These are phyloP conservation scores for Chromobotia macracanthus DNA, from an alignment of 2,797 vertebrate species.

Conservation along the genomic window DNA sequence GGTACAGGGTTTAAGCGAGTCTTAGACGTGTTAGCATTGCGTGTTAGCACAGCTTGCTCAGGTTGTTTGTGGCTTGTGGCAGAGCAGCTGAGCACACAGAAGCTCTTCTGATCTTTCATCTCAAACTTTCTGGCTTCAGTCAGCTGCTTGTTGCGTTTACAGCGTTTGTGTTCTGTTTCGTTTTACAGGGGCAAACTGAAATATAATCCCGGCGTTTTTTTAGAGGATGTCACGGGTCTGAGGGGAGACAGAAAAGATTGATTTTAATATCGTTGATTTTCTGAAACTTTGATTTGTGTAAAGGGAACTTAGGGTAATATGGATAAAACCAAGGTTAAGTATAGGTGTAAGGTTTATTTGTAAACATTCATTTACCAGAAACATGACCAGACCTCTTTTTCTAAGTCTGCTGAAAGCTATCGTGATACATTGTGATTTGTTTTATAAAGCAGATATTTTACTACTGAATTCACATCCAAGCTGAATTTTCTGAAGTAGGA, in stretches of 20 bases:
- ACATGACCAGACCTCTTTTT: not conserved
- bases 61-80: constrained; percentile 77
- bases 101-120: constrained; percentile 73
- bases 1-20: constrained; percentile 74
- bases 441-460: not conserved
- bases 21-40: constrained; percentile 82
- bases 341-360: not conserved
- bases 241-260: not conserved
- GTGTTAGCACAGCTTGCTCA: constrained; percentile 77
- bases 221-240: not conserved
- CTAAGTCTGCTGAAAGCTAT: not conserved
- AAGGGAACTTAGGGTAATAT: not conserved
- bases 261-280: not conserved
- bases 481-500: not conserved
- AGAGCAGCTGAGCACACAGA: constrained; percentile 82
- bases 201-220: not conserved
- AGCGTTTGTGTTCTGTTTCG: not conserved
- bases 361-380: not conserved
- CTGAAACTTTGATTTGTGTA: constrained; percentile 4
- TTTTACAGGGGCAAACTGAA: not conserved
- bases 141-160: not conserved
- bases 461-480: not conserved
- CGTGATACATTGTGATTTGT: not conserved
- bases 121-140: constrained; percentile 73
- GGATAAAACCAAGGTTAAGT: not conserved